phyloP scores from a whole-genome alignment of 2,888 invertebrate genomes.

The Neoascia interrupta region DNA sequence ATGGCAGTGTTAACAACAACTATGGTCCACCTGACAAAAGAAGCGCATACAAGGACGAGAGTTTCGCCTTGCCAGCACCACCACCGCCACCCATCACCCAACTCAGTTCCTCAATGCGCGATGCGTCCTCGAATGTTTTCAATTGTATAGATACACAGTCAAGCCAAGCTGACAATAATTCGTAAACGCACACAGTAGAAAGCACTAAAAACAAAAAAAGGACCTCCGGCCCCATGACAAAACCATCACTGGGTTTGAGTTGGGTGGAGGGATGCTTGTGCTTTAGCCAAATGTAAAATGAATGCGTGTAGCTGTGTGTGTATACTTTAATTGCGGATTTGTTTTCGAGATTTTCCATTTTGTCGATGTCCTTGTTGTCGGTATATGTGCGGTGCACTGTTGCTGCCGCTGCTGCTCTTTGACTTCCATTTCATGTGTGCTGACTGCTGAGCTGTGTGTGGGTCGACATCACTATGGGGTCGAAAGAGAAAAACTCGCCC shows the following conservation, averaged over 20 bases:
- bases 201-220: slow-evolving; percentile 29
- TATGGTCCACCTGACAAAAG: slow-evolving; percentile 63
- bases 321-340: slow-evolving; percentile 68
- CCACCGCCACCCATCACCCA: neutral
- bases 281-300: slow-evolving; percentile 62
- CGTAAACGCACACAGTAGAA: slow-evolving; percentile 41
- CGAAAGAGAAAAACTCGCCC: slow-evolving; percentile 15
- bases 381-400: slow-evolving; percentile 32
- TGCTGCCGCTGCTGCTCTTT: slow-evolving; percentile 51
- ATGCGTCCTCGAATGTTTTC: slow-evolving; percentile 11
- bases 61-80: neutral
- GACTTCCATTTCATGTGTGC: slow-evolving; percentile 44
- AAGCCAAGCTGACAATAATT: slow-evolving; percentile 60
- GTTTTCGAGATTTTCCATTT: slow-evolving; percentile 69
- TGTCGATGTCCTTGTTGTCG: slow-evolving; percentile 42
- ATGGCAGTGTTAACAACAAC: slow-evolving; percentile 66
- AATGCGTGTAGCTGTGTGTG: slow-evolving; percentile 63
- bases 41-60: slow-evolving; percentile 8
- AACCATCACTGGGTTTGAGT: neutral
- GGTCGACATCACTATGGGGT: slow-evolving; percentile 6
- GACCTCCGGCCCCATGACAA: neutral
- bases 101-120: neutral
- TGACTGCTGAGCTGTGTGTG: slow-evolving; percentile 4
- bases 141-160: slow-evolving; percentile 43
- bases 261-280: slow-evolving; percentile 8